Base-by-base conservation (phyloP, 1,140 invertebrate genomes). In the Monomorium pharaonis region DNA sequence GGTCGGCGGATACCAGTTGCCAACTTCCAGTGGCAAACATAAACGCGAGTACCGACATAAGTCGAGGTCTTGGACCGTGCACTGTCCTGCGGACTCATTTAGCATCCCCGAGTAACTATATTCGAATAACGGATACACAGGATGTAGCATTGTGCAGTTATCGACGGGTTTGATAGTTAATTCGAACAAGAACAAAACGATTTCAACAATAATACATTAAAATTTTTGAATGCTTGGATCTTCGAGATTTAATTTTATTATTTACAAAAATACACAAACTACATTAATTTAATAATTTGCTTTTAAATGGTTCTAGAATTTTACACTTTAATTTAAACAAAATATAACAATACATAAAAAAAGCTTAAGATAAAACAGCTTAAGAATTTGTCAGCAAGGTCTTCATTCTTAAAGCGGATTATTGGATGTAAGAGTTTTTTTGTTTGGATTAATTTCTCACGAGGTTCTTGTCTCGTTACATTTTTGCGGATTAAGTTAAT, bases 11-110 rank as follows among this genome's bases (percentile, higher is more conserved):
- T 84, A 67, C 37, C 47, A 63, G 69, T 81, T 72, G 60, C 56
- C 72, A 77, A 84, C 81, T 83, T 83, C 67, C 67, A 16, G 47
- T 14, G 18, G 9, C 67, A 37, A 44, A 83, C 67, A 47, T 74
- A 72, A 74, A 58, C 51, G 51, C 51, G 33, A 81, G 49, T 81
- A 69, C 58, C 76, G 78, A 67, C 63, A 58, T 83, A 83, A 83
- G 78, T 72, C 67, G 78, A n/a, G 51, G 33, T 47, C 33, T 37
- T 42, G 67, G 5, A 60, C 56, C 44, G 30, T 56, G 70, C n/a
- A 77, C 56, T 24, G 70, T 76, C 42, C 69, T 30, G 56, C 27
- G 56, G 21, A 72, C 21, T 83, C 51, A 47, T 80, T 69, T 37
- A 24, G 47, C 49, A 69, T 80, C 51, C n/a, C 51, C 33, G 18